Percentiles rank a stretch among this genome's conserved stretches.
phyloP scores from a whole-genome alignment of 1,140 invertebrate genomes.

The Monomorium pharaonis region DNA sequence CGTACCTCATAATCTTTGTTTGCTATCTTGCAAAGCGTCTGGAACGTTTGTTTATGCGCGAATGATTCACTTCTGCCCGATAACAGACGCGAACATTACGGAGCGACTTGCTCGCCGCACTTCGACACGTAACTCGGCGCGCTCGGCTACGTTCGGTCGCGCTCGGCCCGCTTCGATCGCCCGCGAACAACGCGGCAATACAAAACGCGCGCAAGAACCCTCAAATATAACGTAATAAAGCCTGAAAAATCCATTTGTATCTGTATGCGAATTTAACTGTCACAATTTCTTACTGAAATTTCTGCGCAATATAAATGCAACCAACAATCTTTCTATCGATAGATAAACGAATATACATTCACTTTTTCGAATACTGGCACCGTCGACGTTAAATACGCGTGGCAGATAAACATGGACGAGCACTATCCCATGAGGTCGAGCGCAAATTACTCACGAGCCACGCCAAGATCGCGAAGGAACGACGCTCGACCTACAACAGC shows the following conservation, averaged over 20 bases:
- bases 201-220: neutral
- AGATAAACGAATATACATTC: conserved; percentile 69
- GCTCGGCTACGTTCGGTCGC: neutral
- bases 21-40: too few relatives aligned
- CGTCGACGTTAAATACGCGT: conserved; percentile 70
- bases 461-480: neutral
- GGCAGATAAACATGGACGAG: conserved; percentile 75
- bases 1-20: neutral
- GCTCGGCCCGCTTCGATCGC: neutral
- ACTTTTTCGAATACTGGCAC: conserved; percentile 68
- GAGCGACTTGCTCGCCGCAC: neutral
- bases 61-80: neutral
- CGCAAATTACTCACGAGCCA: conserved; percentile 12
- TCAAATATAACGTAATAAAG: neutral
- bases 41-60: neutral
- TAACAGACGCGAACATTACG: neutral
- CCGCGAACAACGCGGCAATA: too few relatives aligned
- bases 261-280: neutral
- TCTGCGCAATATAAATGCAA: neutral
- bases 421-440: conserved; percentile 63
- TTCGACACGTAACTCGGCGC: neutral
- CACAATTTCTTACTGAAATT: neutral
- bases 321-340: neutral
- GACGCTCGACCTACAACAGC: neutral
- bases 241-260: neutral